Evolutionary conservation across 2,113 vertebrate genomes (phyloP).

Genomic region (Macquaria ambigua): DNA sequence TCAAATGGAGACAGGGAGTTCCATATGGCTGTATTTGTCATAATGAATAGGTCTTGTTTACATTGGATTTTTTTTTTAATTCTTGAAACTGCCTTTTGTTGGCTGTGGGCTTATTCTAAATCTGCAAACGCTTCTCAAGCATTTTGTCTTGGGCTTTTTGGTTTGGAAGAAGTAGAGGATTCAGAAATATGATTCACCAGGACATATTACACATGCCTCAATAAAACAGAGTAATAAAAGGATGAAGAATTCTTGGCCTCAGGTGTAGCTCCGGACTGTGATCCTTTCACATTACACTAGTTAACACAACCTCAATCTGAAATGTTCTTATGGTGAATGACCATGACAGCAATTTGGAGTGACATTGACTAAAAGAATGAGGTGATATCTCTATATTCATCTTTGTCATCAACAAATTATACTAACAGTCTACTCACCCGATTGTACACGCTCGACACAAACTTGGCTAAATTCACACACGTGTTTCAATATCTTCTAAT

Average conservation of each 20-base stretch:
- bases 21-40: constrained; percentile 38
- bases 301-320: constrained; percentile 8
- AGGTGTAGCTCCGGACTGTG: constrained; percentile 27
- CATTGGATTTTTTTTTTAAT: constrained; percentile 42
- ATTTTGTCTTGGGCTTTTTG: constrained; percentile 66
- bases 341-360: not conserved
- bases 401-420: not conserved
- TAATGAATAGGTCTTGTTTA: constrained; percentile 70
- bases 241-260: constrained; percentile 34
- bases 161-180: constrained; percentile 49
- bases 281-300: constrained; percentile 34
- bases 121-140: constrained; percentile 61
- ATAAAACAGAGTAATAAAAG: constrained; percentile 53
- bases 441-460: not conserved
- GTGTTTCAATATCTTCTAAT: not conserved
- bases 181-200: constrained; percentile 65
- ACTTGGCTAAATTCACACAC: not conserved
- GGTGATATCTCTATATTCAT: not conserved
- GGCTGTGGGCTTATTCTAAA: constrained; percentile 57
- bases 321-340: constrained; percentile 10
- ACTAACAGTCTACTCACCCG: not conserved
- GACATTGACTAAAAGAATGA: not conserved
- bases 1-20: constrained; percentile 39
- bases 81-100: constrained; percentile 42
- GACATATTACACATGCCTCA: constrained; percentile 43